These are phyloP conservation scores for Lasaia peninsularis DNA, from an alignment of 1,140 invertebrate genomes.

Conservation along the genomic window DNA sequence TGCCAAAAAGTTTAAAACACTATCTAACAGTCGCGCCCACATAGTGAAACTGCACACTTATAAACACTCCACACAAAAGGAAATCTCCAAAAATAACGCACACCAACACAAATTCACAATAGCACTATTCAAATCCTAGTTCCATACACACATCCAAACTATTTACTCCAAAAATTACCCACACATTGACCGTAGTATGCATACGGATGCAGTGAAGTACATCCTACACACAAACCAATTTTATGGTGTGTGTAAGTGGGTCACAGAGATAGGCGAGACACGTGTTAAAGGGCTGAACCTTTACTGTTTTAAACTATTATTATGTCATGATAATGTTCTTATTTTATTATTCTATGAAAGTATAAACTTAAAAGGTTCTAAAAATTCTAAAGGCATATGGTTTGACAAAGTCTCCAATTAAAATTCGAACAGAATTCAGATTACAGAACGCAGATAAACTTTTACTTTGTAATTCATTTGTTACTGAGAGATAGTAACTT, in stretches of 20 bases:
- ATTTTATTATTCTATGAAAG: too few species aligned
- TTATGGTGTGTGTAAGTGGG: slow-evolving; percentile 61
- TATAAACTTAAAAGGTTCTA: not conserved
- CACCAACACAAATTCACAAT: slow-evolving; percentile 27
- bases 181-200: slow-evolving; percentile 34
- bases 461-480: too few species aligned
- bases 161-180: slow-evolving; percentile 54
- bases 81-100: slow-evolving; percentile 29
- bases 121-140: slow-evolving; percentile 25
- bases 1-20: slow-evolving; percentile 7
- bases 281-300: slow-evolving; percentile 64
- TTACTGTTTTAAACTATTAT: slow-evolving; percentile 40
- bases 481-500: too few species aligned
- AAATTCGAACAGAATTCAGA: too few species aligned
- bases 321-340: not conserved
- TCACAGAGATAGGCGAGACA: slow-evolving; percentile 71
- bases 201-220: slow-evolving; percentile 40
- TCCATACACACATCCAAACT: slow-evolving; percentile 38
- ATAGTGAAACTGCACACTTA: slow-evolving; percentile 23
- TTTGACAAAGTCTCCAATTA: too few species aligned
- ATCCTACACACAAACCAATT: slow-evolving; percentile 20
- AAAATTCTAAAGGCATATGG: too few species aligned
- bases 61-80: slow-evolving; percentile 18
- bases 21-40: slow-evolving; percentile 27
- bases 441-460: too few species aligned